A percentile compares a stretch with the other conserved stretches of the same genome.
Conservation (phyloP, 2,888 invertebrate species). For the Isoperla grammatica region DNA sequence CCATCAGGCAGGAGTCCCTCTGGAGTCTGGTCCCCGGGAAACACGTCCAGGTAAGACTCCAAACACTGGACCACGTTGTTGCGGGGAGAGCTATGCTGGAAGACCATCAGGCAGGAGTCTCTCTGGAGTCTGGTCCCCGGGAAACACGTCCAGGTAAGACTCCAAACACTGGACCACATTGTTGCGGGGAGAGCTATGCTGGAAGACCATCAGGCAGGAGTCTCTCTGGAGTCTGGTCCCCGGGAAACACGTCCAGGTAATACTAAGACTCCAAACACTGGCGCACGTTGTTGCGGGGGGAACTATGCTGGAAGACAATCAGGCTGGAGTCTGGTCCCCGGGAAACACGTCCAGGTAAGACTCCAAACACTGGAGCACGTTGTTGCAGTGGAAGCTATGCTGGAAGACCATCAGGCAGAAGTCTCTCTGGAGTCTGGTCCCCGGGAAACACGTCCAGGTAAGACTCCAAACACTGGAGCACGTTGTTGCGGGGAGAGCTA, state of each 20-base stretch:
- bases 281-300: conserved; percentile 54
- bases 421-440: conserved; percentile 68
- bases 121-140: conserved; percentile 70
- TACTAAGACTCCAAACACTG: conserved; percentile 40
- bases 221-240: conserved; percentile 71
- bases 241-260: conserved; percentile 54
- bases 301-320: conserved; percentile 60
- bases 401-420: conserved; percentile 65
- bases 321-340: conserved; percentile 68
- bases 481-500: conserved; percentile 59
- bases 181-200: conserved; percentile 60
- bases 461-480: conserved; percentile 40
- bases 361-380: conserved; percentile 41
- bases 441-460: conserved; percentile 49
- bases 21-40: conserved; percentile 68
- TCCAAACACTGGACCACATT: conserved; percentile 47
- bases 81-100: conserved; percentile 59
- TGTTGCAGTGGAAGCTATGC: conserved; percentile 61
- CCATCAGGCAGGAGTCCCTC: conserved; percentile 63
- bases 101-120: conserved; percentile 63
- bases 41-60: conserved; percentile 55
- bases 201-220: conserved; percentile 63
- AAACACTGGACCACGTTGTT: conserved; percentile 51
- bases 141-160: conserved; percentile 55
- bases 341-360: conserved; percentile 56